These are phyloP conservation scores for Protobothrops mucrosquamatus DNA, from an alignment of 2,113 vertebrate genomes.

Conservation along the genomic window DNA sequence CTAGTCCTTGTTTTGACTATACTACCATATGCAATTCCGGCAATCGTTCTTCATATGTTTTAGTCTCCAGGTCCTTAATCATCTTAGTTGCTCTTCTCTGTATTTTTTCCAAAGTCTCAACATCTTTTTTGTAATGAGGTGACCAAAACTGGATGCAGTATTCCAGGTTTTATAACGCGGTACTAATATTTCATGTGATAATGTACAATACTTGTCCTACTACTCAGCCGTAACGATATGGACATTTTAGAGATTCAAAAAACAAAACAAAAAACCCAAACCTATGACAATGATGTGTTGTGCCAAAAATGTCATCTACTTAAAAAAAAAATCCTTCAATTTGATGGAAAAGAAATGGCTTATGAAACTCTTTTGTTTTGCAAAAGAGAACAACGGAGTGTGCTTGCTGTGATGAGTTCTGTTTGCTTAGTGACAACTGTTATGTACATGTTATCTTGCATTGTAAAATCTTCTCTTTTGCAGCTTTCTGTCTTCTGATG, in stretches of 20 bases:
- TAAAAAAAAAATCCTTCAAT: background rate
- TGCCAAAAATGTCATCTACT: background rate
- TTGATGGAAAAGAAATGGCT: background rate
- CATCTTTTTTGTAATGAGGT: background rate
- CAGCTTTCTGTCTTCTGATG: background rate
- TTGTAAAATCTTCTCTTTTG: background rate
- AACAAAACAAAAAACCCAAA: background rate
- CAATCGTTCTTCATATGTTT: background rate
- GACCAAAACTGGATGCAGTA: background rate
- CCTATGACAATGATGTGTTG: background rate
- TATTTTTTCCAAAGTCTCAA: background rate
- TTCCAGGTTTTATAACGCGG: background rate
- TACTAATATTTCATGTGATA: background rate
- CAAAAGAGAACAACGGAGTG: background rate
- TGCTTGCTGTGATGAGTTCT: background rate
- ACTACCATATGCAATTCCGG: background rate
- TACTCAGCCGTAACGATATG: background rate
- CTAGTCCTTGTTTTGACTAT: background rate
- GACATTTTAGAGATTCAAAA: background rate
- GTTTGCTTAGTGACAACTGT: background rate
- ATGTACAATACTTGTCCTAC: background rate
- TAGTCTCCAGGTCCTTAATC: background rate
- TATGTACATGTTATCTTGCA: background rate
- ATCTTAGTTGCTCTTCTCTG: background rate
- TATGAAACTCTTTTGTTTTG: background rate